Evolutionary conservation across 1,140 invertebrate genomes (phyloP).

Genomic region (Apis mellifera): Amel_HAv3.1 CM009943.2:6683001-6683500

Average conservation of each 20-base stretch:
- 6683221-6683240: background rate
- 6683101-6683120: too few species aligned
- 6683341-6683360: conserved; percentile 41
- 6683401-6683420: conserved; percentile 42
- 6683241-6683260: background rate
- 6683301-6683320: conserved; percentile 7
- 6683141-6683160: background rate
- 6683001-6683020: too few species aligned
- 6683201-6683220: background rate
- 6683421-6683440: conserved; percentile 49
- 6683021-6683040: too few species aligned
- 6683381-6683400: conserved; percentile 47
- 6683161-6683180: too few species aligned
- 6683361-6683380: conserved; percentile 54
- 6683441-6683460: conserved; percentile 54
- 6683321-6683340: conserved; percentile 48
- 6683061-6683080: too few species aligned
- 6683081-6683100: too few species aligned
- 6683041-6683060: too few species aligned
- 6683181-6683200: too few species aligned
- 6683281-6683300: background rate
- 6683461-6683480: conserved; percentile 38
- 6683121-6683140: too few species aligned
- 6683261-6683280: background rate
- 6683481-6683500: conserved; percentile 39